A percentile compares a stretch with the other conserved stretches of the same genome.
Conservation (phyloP, 2,888 invertebrate genomes). For the Coelinius sp. region DNA sequence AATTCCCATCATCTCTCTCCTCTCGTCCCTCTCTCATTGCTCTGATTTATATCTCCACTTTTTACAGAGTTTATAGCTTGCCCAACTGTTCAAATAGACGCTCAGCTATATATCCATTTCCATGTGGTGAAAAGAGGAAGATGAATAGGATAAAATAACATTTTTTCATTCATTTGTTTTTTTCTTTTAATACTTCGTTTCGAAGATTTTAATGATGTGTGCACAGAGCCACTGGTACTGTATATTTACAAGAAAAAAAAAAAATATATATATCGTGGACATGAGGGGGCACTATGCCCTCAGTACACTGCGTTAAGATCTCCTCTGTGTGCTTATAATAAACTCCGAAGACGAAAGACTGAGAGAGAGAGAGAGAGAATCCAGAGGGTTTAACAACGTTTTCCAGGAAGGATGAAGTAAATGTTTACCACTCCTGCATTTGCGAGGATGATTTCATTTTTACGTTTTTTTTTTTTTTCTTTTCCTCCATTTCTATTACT, state of each 20-base stretch:
- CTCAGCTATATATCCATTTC: neutral
- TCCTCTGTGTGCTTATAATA: conserved; percentile 35
- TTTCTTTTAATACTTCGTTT: neutral
- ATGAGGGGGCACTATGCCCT: neutral
- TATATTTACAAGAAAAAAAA: conserved; percentile 26
- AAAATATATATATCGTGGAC: conserved; percentile 16
- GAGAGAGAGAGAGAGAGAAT: conserved; percentile 17
- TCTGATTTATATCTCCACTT: neutral
- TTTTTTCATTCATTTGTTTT: neutral
- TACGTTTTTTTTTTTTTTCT: conserved; percentile 16
- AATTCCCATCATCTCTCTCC: neutral
- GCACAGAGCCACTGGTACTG: conserved; percentile 28
- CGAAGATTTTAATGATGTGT: conserved; percentile 38
- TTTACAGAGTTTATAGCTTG: neutral
- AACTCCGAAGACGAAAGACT: conserved; percentile 33
- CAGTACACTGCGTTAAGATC: conserved; percentile 8
- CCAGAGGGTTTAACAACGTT: conserved; percentile 32
- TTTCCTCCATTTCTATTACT: conserved; percentile 32
- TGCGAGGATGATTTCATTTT: conserved; percentile 25
- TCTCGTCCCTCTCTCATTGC: neutral
- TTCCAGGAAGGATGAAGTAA: conserved; percentile 39
- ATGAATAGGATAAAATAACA: conserved; percentile 4
- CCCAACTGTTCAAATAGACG: conserved; percentile 13
- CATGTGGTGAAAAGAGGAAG: neutral
- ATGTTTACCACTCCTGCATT: conserved; percentile 40